Base-by-base conservation (phyloP, 2,113 vertebrate genomes). In the Cavia aperea region DNA sequence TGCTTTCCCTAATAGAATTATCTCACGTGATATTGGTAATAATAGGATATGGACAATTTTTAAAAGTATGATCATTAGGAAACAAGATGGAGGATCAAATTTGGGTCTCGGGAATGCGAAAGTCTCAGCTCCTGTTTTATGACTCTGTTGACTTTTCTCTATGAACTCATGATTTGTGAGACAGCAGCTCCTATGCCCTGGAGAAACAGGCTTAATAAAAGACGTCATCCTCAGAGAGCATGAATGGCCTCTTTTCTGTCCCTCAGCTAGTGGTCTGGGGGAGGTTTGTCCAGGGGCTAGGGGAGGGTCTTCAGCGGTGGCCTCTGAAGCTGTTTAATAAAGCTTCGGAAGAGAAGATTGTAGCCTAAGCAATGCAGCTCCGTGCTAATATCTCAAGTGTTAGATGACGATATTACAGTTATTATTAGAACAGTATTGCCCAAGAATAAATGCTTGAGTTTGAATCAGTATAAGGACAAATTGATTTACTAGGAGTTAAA, bases 361-460 rank as follows among this genome's bases (percentile, higher is more conserved):
- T 58, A 66, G n/a, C 10, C 49, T 60, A 19, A n/a, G 12, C 43
- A 88, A 90, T 33, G 14, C 9, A 81, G 79, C 39, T 33, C 46
- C 5, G 10, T 86, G 46, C n/a, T 85, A 79, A 93, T 16, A 19
- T 46, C 78, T 63, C 43, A 86, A 72, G 66, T 85, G 62, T 58
- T 87, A 86, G 51, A 49, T 21, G 29, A 43, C 6, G 51, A 26
- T 70, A 43, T 63, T 95, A 54, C 46, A 62, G 49, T 86, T 81
- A 84, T 62, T n/a, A 58, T 39, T 36, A 49, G 65, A 39, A 18
- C 36, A 43, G 46, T 82, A 24, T 91, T 94, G 81, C 56, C 51
- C 79, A 86, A 77, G n/a, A 89, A 81, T 88, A 73, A 91, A 83
- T 49, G 33, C 56, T 94, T 24, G 82, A 86, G 26, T 65, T 75